Evolutionary conservation across 2,888 invertebrate genomes (phyloP).

Genomic region (Panorpa germanica): DNA sequence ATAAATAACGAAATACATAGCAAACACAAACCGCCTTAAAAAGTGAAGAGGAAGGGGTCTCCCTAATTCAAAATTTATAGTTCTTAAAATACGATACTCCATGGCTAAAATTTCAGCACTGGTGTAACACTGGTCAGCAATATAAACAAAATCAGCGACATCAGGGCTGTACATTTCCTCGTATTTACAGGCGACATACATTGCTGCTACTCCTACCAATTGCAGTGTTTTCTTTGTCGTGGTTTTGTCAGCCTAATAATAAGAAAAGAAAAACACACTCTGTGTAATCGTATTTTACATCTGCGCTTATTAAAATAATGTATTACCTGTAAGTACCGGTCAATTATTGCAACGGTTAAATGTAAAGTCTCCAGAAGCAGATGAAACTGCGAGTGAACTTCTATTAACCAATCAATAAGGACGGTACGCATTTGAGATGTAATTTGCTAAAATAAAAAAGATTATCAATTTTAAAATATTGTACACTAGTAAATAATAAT

Average conservation of each 20-base stretch:
- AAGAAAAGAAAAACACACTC: constrained; percentile 15
- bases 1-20: constrained; percentile 13
- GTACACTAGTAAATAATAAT: background rate
- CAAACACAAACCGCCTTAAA: constrained; percentile 55
- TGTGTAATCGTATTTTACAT: constrained; percentile 11
- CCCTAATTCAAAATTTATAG: constrained; percentile 64
- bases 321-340: constrained; percentile 73
- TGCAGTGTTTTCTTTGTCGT: constrained; percentile 57
- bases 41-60: constrained; percentile 80
- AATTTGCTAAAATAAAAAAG: constrained; percentile 26
- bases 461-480: background rate
- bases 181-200: constrained; percentile 85
- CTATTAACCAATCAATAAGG: constrained; percentile 85
- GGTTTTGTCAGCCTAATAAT: constrained; percentile 33
- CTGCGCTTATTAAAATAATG: constrained; percentile 17
- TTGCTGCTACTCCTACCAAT: constrained; percentile 72
- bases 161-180: constrained; percentile 88
- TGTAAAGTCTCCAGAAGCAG: constrained; percentile 78
- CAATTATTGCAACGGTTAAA: constrained; percentile 70
- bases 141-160: constrained; percentile 72
- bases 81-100: constrained; percentile 60
- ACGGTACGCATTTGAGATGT: constrained; percentile 76
- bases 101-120: constrained; percentile 61
- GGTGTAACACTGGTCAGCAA: constrained; percentile 74
- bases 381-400: constrained; percentile 75